These are phyloP conservation scores for Goniozus legneri DNA, from an alignment of 1,140 invertebrate species.

Conservation along the genomic window DNA sequence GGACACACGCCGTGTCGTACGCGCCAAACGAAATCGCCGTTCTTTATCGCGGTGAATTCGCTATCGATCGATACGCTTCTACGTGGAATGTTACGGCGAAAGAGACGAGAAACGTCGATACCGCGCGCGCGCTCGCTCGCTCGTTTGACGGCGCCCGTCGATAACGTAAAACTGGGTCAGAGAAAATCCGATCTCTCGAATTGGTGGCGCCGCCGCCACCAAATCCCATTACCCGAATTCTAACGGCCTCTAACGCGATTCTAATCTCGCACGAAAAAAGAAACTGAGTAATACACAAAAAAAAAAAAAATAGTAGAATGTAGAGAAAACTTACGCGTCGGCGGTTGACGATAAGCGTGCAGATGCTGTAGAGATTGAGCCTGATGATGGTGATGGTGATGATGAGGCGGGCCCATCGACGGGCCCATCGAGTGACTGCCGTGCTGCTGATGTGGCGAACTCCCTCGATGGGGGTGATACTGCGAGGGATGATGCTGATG, in stretches of 20 bases:
- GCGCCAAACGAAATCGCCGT: too few relatives aligned
- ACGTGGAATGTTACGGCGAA: too few relatives aligned
- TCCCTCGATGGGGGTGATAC: constrained; percentile 49
- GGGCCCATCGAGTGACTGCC: constrained; percentile 42
- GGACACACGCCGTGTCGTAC: too few relatives aligned
- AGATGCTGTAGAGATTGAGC: constrained; percentile 48
- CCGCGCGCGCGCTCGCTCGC: too few relatives aligned
- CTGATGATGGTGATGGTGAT: constrained; percentile 51
- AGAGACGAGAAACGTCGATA: too few relatives aligned
- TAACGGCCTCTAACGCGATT: background rate
- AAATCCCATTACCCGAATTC: background rate
- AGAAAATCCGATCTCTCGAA: constrained; percentile 8
- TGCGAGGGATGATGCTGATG: constrained; percentile 49
- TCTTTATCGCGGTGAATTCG: too few relatives aligned
- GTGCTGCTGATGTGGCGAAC: constrained; percentile 49
- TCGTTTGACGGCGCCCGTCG: constrained; percentile 9
- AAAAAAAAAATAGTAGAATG: too few relatives aligned
- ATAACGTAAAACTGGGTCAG: constrained; percentile 21
- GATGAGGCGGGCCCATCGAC: constrained; percentile 49
- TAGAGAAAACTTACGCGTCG: constrained; percentile 42
- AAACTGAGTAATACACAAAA: too few relatives aligned
- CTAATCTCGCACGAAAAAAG: background rate
- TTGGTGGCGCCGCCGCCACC: too few relatives aligned
- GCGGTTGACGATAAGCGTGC: constrained; percentile 47
- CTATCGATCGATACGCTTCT: too few relatives aligned